phyloP scores from a whole-genome alignment of 2,888 invertebrate genomes.

The Himalopsyche tibetana region DNA sequence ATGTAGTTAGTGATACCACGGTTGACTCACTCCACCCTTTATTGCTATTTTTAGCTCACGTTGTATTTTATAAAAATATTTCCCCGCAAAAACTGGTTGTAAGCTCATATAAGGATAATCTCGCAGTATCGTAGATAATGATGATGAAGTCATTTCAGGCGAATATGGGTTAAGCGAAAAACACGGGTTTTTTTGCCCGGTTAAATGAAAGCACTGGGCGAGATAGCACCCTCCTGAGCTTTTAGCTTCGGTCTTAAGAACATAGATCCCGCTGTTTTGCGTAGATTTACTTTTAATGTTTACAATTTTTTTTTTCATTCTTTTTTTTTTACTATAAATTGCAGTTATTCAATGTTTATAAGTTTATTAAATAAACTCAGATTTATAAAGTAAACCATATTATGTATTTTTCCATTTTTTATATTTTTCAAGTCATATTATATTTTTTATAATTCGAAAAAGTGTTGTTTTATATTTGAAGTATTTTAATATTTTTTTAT shows the following conservation, averaged over 20 bases:
- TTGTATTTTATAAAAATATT: constrained; percentile 28
- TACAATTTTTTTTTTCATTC: background rate
- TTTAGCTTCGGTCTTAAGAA: background rate
- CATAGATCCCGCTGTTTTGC: constrained; percentile 5
- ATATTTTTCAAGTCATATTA: too few species aligned
- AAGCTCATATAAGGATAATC: constrained; percentile 35
- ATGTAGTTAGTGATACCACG: too few species aligned
- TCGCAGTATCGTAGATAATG: constrained; percentile 30
- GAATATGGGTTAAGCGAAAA: constrained; percentile 32
- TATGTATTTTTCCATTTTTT: too few species aligned
- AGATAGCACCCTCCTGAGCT: background rate
- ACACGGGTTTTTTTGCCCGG: background rate
- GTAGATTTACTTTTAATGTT: background rate
- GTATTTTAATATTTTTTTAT: too few species aligned
- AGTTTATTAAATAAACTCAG: too few species aligned
- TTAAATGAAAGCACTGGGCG: constrained; percentile 1
- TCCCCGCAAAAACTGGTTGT: constrained; percentile 12
- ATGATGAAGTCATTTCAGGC: constrained; percentile 21
- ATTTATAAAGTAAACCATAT: too few species aligned
- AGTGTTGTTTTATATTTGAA: too few species aligned
- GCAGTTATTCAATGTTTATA: too few species aligned
- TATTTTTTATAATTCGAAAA: too few species aligned
- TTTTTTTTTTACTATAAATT: too few species aligned
- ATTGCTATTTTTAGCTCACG: background rate
- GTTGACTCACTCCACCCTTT: too few species aligned